Base-by-base conservation (phyloP, 2,888 invertebrate species). In the Entomobrya proxima region DNA sequence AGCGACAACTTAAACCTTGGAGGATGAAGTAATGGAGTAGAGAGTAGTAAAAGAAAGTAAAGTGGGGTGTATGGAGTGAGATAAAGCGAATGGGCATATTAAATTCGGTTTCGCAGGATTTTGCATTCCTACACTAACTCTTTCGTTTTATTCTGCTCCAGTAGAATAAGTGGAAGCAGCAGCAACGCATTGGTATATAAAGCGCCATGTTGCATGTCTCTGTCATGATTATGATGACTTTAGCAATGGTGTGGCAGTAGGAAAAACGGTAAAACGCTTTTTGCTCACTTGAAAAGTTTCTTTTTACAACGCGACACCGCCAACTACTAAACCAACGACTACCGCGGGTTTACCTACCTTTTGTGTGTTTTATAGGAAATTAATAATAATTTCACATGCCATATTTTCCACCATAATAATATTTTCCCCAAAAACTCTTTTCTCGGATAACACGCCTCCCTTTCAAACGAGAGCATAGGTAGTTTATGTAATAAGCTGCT, bases 1-100 rank as follows among this genome's bases (percentile, higher is more conserved):
- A 44, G 44, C 58, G 78, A 78, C 78, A 78, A 78, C 21, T 78
- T 78, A 61, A 78, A 61, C 78, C 61, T 61, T 78, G 78, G 64
- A 40, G 32, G 58, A 76, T 76, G 40, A 74, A 74, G 69, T 69
- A 6, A 15, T 7, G 9, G 9, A 40, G 44, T 40, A 40, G 44
- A 11, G 44, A 40, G 44, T 40, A 7, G 7, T 15, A 15, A 7
- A 40, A 7, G 44, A n/a, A 5, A 69, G 50, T 32, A 74, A 50
- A 72, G 32, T 32, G 50, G 35, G 35, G 13, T 35, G 5, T 18
- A 30, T 5, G 72, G 32, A 74, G 4, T 50, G 74, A 72, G 72
- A 52, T 74, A 74, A 50, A 74, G 37, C 24, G 52, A 74, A 74
- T 74, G 74, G 50, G 32, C 6, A 74, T 52, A 74, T 74, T 74